These are phyloP conservation scores for Eretmochelys imbricata DNA, from an alignment of 2,113 vertebrate genomes.

Conservation along the genomic window DNA sequence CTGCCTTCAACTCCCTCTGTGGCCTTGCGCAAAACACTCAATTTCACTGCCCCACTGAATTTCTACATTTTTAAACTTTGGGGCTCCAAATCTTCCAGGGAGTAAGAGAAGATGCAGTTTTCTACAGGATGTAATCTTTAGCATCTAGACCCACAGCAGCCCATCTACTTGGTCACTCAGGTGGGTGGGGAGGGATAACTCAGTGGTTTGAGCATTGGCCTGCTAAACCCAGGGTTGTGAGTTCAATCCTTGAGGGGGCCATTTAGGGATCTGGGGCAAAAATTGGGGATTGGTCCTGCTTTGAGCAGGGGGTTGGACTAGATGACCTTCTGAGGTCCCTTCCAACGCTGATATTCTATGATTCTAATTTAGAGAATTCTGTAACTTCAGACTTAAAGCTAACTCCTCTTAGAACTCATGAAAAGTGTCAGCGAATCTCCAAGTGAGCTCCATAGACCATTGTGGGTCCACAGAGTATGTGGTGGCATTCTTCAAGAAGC, in stretches of 20 bases:
- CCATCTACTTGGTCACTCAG: accelerated
- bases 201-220: too few relatives aligned
- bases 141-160: not conserved
- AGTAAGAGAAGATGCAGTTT: not conserved
- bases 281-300: too few relatives aligned
- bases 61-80: not conserved
- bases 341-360: too few relatives aligned
- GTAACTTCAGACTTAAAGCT: not conserved
- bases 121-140: constrained; percentile 1
- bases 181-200: not conserved
- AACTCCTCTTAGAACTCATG: not conserved
- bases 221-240: too few relatives aligned
- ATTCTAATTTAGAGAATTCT: not conserved
- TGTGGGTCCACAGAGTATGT: not conserved
- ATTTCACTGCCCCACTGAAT: not conserved
- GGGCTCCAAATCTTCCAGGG: not conserved
- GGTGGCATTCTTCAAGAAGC: not conserved
- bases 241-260: too few relatives aligned
- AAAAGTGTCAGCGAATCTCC: not conserved
- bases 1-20: not conserved
- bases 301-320: too few relatives aligned
- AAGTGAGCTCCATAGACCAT: not conserved
- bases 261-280: too few relatives aligned
- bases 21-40: not conserved
- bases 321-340: too few relatives aligned